Base-by-base conservation (phyloP, 2,888 invertebrate species). In the Athripsodes cinereus region DNA sequence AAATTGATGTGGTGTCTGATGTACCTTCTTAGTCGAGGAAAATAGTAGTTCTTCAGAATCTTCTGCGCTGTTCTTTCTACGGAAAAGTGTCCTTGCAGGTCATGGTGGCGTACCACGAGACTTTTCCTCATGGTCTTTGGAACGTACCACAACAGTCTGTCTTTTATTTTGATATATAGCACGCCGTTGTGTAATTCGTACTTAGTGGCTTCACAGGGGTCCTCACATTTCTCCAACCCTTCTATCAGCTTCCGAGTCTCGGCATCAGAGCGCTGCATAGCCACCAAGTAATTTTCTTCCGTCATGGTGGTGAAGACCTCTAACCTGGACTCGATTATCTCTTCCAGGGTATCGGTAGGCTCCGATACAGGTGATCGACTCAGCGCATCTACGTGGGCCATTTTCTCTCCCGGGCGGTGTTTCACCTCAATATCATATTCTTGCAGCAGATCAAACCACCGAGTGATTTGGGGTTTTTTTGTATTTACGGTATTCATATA, bases 381-480 rank as follows among this genome's bases (percentile, higher is more conserved):
- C 46, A 46, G 16, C 6, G 46, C 46, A 46, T 46, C 46, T 16
- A 46, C 46, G 46, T n/a, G n/a, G n/a, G n/a, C n/a, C n/a, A n/a
- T n/a, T n/a, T n/a, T n/a, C n/a, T n/a, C n/a, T n/a, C n/a, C n/a
- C 10, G n/a, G 46, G 10, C 46, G n/a, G 6, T 16, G 5, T 46
- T 16, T 46, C 46, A 48, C 21, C n/a, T 20, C 48, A 8, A 48
- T 48, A n/a, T 18, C 48, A 20, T 48, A 48, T 48, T 48, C 48
- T 20, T 48, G 48, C 6, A 48, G 21, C 8, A 48, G 18, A n/a
- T 48, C 21, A 18, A 48, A 48, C 48, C 21, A 48, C 18, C 21
- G 18, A 18, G 48, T 21, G n/a, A 48, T 48, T 8, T 48, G 48
- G 20, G 48, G 21, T 8, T 48, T 48, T 48, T n/a, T 18, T 10